Base-by-base conservation (phyloP, 2,797 vertebrate genomes). In the Moxostoma hubbsi region DNA sequence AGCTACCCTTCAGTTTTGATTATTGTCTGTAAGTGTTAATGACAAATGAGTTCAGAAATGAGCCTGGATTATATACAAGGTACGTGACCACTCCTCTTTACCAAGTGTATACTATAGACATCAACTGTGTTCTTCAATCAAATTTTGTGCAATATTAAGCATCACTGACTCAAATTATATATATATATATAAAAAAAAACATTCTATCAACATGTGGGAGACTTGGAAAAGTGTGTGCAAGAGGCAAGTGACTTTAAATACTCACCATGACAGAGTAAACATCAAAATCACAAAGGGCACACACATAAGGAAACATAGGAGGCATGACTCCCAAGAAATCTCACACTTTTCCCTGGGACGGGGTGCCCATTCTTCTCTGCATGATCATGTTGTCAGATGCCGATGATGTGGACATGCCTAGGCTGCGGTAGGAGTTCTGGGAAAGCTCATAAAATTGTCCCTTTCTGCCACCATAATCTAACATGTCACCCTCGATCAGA, bases 201-300 rank as follows among this genome's bases (percentile, higher is more conserved):
- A 47, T 72, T 75, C 62, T 18, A 18, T 62, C 66, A 46, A 57
- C 51, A 78, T 69, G 63, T 65, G 68, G 51, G 53, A 77, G 46
- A 62, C 16, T 36, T 65, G 47, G 59, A 77, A 67, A 57, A 72
- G 71, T 86, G 86, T 88, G 81, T 80, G 75, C 81, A 85, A 70
- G 46, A 88, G 83, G 81, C 66, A 79, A 83, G 59, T 7, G 51
- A 24, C 61, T 43, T 66, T 74, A 76, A 87, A 84, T 94, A 94
- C 94, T 94, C 93, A 94, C 94, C 94, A 93, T 90, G 84, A 75
- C 85, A 83, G 92, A 93, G 84, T 92, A 92, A 76, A 94, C 92
- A 13, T 94, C 93, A 93, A 93, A 94, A 88, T 94, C 93, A 93
- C 94, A 94, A 93, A 94, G 93, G 88, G 92, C 89, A 88, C 94